phyloP scores from a whole-genome alignment of 2,888 invertebrate genomes.

The Tiliacea aurago region DNA sequence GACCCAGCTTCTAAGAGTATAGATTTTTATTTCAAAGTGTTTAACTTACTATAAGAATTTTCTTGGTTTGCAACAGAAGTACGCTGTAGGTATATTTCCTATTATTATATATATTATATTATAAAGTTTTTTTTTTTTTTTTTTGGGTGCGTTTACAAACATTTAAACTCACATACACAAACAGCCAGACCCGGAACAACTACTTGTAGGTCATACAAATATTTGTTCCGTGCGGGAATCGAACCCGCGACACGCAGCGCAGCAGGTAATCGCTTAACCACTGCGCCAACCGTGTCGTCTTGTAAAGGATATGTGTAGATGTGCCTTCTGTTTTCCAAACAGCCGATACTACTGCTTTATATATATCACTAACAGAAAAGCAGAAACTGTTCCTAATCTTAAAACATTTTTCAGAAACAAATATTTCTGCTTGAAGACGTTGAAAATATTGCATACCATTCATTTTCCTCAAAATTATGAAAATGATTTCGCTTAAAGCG shows the following conservation, averaged over 20 bases:
- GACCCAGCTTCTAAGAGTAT: constrained; percentile 34
- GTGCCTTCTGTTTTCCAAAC: background rate
- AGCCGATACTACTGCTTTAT: background rate
- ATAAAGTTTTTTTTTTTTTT: too few species aligned
- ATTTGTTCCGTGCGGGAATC: too few species aligned
- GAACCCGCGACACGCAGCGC: too few species aligned
- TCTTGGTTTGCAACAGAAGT: background rate
- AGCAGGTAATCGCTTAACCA: too few species aligned
- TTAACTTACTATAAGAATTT: constrained; percentile 14
- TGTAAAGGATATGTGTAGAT: background rate
- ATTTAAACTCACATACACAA: too few species aligned
- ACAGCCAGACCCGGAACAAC: too few species aligned
- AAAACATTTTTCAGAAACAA: background rate
- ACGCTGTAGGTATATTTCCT: background rate
- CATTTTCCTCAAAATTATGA: constrained; percentile 59
- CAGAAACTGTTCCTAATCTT: background rate
- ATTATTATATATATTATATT: too few species aligned
- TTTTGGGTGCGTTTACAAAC: too few species aligned
- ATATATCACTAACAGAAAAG: background rate
- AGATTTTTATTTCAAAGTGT: constrained; percentile 33
- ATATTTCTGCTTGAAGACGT: background rate
- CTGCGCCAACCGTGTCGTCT: too few species aligned
- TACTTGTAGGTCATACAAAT: too few species aligned
- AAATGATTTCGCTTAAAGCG: constrained; percentile 63
- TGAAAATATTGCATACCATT: constrained; percentile 36